Base-by-base conservation (phyloP, 1,140 invertebrate species). In the Bombus confusus region DNA sequence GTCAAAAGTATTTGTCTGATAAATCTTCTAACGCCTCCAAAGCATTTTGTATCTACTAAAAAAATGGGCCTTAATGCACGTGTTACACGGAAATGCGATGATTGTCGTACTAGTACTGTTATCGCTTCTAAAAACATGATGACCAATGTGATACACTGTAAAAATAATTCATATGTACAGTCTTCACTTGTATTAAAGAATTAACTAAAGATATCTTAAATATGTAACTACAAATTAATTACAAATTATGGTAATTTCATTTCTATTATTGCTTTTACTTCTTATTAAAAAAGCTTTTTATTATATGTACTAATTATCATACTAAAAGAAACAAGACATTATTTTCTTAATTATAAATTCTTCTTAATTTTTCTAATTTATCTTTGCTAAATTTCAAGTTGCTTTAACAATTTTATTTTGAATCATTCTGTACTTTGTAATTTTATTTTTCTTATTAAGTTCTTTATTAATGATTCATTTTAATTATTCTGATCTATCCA, bases 31-130 rank as follows among this genome's bases (percentile, higher is more conserved):
- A 97, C 97, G 10, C 96, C 97, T 52, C 98, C 97, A 87, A 97
- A 97, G 88, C 98, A 98, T 90, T 98, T 96, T 37, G 98, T 98
- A 94, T 99, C 98, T 34, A 99, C 97, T 57, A 99, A 93, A 95
- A 99, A 99, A 87, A 99, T 97, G 37, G 98, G 98, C n/a, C 98
- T 95, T 15, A 99, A 94, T 8, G 98, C 98, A 88, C 98, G 95
- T 2, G 98, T 98, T 34, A 98, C 97, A 13, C 98, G 96, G 92
- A 98, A 98, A 95, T 99, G 98, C 9, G 97, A 98, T 0, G 97
- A 97, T 93, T 98, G 98, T 71, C 98, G 95, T 80, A 97, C 96
- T 34, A 99, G 93, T 37, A 99, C 97, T 34, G 97, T 96, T 59
- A 98, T 95, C 2, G 98, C 97, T 94, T 99, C 98, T 47, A 98